Conservation (phyloP, 2,113 vertebrate genomes). For the Eolophus roseicapilla region DNA sequence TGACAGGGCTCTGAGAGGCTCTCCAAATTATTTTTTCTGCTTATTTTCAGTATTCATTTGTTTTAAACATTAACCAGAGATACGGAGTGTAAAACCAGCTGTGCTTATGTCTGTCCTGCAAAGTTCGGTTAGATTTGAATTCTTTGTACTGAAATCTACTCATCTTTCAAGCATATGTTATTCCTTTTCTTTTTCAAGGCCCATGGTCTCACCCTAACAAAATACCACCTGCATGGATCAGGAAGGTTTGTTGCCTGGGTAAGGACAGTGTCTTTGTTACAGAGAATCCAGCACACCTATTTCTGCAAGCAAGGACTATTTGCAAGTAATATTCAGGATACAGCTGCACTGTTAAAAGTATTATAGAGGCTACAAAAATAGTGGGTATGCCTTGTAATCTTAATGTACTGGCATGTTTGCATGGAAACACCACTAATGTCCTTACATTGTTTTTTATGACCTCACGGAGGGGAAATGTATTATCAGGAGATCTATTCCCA, state of each 20-base stretch:
- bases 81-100: constrained; percentile 18
- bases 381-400: constrained; percentile 7
- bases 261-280: not conserved
- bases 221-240: not conserved
- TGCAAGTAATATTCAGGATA: not conserved
- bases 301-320: not conserved
- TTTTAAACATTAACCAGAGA: constrained; percentile 31
- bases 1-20: not conserved
- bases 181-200: not conserved
- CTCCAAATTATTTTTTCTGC: not conserved
- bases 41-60: constrained; percentile 17
- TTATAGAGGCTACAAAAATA: constrained; percentile 47
- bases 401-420: constrained; percentile 55
- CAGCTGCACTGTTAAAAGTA: not conserved
- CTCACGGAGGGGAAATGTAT: constrained; percentile 34
- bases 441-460: constrained; percentile 25
- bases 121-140: not conserved
- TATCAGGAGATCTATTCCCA: constrained; percentile 32
- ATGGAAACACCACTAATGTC: constrained; percentile 45
- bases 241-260: not conserved
- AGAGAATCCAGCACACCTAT: not conserved
- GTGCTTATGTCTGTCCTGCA: constrained; percentile 3
- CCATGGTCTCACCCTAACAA: not conserved
- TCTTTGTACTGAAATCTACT: constrained; percentile 6
- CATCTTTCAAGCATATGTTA: constrained; percentile 29